Evolutionary conservation across 2,113 vertebrate species (phyloP).

Genomic region (Colossoma macropomum): DNA sequence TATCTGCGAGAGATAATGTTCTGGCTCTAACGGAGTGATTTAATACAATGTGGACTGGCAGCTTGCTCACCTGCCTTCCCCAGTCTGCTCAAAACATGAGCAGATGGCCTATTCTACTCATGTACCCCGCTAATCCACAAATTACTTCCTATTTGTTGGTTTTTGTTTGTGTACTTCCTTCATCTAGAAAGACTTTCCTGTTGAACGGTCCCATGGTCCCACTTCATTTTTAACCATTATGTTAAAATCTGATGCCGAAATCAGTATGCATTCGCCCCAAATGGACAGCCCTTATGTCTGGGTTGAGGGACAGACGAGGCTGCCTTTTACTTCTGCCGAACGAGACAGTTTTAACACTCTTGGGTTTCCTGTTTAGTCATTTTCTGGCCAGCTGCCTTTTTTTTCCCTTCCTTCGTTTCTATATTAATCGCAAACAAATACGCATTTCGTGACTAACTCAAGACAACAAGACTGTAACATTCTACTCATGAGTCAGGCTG

Average conservation of each 20-base stretch:
- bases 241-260: constrained; percentile 10
- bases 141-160: constrained; percentile 73
- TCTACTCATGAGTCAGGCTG: constrained; percentile 14
- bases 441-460: constrained; percentile 74
- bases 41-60: constrained; percentile 62
- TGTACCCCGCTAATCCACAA: constrained; percentile 70
- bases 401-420: neutral
- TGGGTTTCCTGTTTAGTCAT: neutral
- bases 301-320: neutral
- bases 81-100: constrained; percentile 76
- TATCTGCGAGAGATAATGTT: constrained; percentile 47
- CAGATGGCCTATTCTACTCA: constrained; percentile 76
- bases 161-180: constrained; percentile 50
- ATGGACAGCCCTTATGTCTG: constrained; percentile 2
- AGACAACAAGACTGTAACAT: constrained; percentile 58
- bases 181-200: constrained; percentile 57
- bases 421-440: constrained; percentile 63
- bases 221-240: constrained; percentile 19
- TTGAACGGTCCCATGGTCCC: constrained; percentile 44
- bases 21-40: constrained; percentile 49
- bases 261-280: neutral
- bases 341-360: neutral
- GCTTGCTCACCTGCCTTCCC: constrained; percentile 76
- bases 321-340: neutral
- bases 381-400: neutral